Evolutionary conservation across 2,113 vertebrate genomes (phyloP).

Genomic region (Brienomyrus longianalis): DNA sequence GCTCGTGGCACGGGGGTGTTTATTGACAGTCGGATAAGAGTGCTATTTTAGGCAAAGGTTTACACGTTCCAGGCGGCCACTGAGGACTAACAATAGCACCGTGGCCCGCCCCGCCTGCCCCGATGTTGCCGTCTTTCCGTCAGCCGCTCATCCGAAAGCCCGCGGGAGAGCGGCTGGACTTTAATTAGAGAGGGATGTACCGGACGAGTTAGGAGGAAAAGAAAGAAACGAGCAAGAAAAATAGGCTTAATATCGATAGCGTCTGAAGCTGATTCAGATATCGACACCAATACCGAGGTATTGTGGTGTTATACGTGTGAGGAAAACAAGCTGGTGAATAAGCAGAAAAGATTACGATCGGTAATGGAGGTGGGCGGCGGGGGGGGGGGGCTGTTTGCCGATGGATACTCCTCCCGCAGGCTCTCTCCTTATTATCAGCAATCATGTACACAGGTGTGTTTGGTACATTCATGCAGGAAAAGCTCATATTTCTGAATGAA

Average conservation of each 20-base stretch:
- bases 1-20: conserved; percentile 14
- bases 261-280: not conserved
- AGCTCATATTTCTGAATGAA: not conserved
- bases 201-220: not conserved
- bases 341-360: not conserved
- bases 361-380: not conserved
- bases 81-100: conserved; percentile 19
- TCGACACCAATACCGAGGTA: not conserved
- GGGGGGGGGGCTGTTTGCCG: not conserved
- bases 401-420: not conserved
- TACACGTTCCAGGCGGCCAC: not conserved
- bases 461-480: not conserved
- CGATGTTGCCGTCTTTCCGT: not conserved
- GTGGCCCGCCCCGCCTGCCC: not conserved
- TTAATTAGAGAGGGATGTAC: conserved; percentile 19
- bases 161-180: not conserved
- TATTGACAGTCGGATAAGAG: conserved; percentile 27
- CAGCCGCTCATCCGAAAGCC: not conserved
- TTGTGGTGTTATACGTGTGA: not conserved
- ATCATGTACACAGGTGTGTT: not conserved
- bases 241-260: not conserved
- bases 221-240: not conserved
- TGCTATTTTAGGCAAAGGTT: conserved; percentile 21
- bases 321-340: not conserved
- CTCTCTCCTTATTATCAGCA: not conserved